phyloP scores from a whole-genome alignment of 1,140 invertebrate genomes.

The Solenopsis invicta region DNA sequence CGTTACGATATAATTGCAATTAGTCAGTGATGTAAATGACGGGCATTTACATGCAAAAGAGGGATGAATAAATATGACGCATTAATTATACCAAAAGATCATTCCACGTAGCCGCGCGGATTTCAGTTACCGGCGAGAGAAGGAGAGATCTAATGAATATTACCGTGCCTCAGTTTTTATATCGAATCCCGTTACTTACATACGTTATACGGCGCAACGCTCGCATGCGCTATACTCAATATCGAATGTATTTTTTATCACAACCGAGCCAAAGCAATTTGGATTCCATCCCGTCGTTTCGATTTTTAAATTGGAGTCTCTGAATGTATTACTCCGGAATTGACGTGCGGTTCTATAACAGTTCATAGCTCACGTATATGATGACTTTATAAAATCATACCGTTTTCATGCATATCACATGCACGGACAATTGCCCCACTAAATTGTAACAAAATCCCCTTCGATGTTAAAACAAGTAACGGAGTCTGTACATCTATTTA shows the following conservation, averaged over 20 bases:
- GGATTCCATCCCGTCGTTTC: conserved; percentile 60
- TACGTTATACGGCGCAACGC: background rate
- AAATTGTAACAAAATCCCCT: background rate
- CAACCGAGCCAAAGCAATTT: conserved; percentile 49
- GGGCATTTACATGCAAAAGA: conserved; percentile 62
- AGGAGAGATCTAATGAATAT: conserved; percentile 50
- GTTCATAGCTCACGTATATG: conserved; percentile 48
- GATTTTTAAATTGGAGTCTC: conserved; percentile 63
- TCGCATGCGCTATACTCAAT: conserved; percentile 10
- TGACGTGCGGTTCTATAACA: conserved; percentile 54
- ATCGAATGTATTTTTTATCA: conserved; percentile 64
- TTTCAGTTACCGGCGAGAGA: conserved; percentile 34
- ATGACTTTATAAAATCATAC: conserved; percentile 59
- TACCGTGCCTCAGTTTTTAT: conserved; percentile 25
- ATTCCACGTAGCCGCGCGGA: conserved; percentile 30
- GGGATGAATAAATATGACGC: conserved; percentile 62
- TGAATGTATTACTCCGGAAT: conserved; percentile 57
- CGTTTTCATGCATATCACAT: conserved; percentile 27
- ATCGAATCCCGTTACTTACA: conserved; percentile 47
- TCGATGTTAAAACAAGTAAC: background rate
- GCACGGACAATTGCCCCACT: conserved; percentile 3
- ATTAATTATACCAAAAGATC: conserved; percentile 58
- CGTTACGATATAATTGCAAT: conserved; percentile 64
- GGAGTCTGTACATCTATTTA: background rate
- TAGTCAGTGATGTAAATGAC: conserved; percentile 61